These are phyloP conservation scores for Corythaixoides concolor DNA, from an alignment of 2,113 vertebrate species.

Conservation along the genomic window DNA sequence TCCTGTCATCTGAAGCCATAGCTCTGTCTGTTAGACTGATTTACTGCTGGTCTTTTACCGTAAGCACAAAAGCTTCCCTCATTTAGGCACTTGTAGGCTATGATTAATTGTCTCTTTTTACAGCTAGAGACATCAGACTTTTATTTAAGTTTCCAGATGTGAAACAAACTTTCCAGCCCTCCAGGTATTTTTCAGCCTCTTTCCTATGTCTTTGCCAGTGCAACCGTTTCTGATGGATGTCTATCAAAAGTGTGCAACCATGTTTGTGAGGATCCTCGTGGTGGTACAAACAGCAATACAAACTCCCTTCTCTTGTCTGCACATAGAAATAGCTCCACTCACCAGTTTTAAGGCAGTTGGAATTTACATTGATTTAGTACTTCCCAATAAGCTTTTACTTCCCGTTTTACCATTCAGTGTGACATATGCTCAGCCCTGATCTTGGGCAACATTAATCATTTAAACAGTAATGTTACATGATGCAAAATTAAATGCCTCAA, in stretches of 20 bases:
- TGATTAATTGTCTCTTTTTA: constrained; percentile 18
- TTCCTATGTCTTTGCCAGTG: neutral
- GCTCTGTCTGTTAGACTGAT: neutral
- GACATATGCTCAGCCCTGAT: neutral
- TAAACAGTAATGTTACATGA: neutral
- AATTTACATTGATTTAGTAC: neutral
- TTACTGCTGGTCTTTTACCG: neutral
- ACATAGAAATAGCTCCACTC: neutral
- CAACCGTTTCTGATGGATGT: neutral
- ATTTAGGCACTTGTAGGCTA: neutral
- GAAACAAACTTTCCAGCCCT: neutral
- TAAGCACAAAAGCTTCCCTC: neutral
- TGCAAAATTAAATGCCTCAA: neutral
- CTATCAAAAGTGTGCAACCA: neutral
- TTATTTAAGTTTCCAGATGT: neutral
- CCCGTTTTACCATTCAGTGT: neutral
- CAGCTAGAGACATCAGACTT: neutral
- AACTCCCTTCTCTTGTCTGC: neutral
- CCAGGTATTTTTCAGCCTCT: neutral
- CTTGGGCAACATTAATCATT: neutral
- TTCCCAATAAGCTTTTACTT: neutral
- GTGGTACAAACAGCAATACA: neutral
- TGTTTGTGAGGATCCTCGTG: neutral
- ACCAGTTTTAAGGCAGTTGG: neutral
- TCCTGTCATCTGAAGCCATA: neutral